Evolutionary conservation across 1,140 invertebrate genomes (phyloP), one percentile per base, ranked within the genome.

Genomic region (Helicorthomorpha holstii): DNA sequence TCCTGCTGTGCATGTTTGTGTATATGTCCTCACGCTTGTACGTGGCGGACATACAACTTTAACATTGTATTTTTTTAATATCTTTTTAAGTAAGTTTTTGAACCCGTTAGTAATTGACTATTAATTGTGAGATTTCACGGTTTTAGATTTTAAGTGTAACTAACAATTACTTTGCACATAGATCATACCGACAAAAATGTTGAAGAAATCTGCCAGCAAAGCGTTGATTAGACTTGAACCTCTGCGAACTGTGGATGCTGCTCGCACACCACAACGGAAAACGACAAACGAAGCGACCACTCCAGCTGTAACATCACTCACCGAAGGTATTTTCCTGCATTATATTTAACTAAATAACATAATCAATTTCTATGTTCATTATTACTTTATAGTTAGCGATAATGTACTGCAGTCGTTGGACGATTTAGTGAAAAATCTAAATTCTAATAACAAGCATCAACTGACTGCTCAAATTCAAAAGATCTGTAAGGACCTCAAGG

Each of bases 401-500:
- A 55, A 56, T 25, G 56, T 61, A 24, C 44, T 61, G 12, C 45
- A 38, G 22, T 60, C 63, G n/a, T 53, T 64, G 54, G 63, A 64
- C 54, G 34, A 45, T 27, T 56, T 64, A 3, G 53, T 59, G 19
- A 59, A 63, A 41, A 52, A 54, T 24, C 52, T 64, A 12, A 59
- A 59, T n/a, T 52, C 56, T 1, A 58, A 57, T 12, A 57, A 52
- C 51, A 62, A 63, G 29, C 53, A 58, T 38, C 49, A 53, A 14
- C 50, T 59, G 4, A 53, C 55, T 22, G 50, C 55, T 26, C 52
- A 56, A 29, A 60, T 81, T 42, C 69, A 76, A 42, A 73, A 73
- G 48, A 76, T 82, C 71, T 80, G 77, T 59, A 75, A 77, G 60
- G 79, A 82, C 58, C 65, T 85, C 41, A 83, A 82, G 59, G 70